Evolutionary conservation across 1,140 invertebrate species (phyloP), one percentile per base, ranked within the genome.

Genomic region (Eurosta solidaginis): DNA sequence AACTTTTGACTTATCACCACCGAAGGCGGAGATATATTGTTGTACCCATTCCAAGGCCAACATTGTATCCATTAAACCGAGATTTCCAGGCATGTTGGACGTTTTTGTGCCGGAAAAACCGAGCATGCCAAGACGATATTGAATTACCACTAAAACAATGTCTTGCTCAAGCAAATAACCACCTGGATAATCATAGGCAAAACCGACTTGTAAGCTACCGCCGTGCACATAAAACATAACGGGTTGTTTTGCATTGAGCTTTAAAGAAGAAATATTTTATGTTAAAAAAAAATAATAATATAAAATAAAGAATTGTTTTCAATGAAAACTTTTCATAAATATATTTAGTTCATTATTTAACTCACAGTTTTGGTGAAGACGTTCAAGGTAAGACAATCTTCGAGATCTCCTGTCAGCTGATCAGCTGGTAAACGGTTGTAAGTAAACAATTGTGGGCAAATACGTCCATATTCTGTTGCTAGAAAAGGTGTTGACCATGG

Each of bases 71-170:
- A 63, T 79, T 20, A 87, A 81, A 0, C 83, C 82, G 5, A 79
- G 82, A 77, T 87, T 87, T 17, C 85, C 85, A 0, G 85, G 82
- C 40, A 87, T 68, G 29, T 79, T 78, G 0, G 81, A 17, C 5
- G 80, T 82, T n/a, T 78, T 75, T 79, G 88, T 91, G 7, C 84
- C 90, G 80, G 90, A 78, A 83, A 90, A 90, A 87, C 90, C 90
- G 50, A 90, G 84, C 0, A 88, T 88, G 42, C 90, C 91, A 59
- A 94, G 90, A 87, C 95, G 91, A 84, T 95, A 96, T 84, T 97
- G 96, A 0, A 93, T 88, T 1, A 93, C 93, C 4, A 96, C 93
- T 0, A 96, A 88, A 3, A 97, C 88, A 0, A 96, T 89, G 80
- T 95, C 92, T 50, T 91, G 88, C 74, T 95, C 93, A 1, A 96